phyloP scores from a whole-genome alignment of 2,797 vertebrate species.

The Halcyon chelicuti region DNA sequence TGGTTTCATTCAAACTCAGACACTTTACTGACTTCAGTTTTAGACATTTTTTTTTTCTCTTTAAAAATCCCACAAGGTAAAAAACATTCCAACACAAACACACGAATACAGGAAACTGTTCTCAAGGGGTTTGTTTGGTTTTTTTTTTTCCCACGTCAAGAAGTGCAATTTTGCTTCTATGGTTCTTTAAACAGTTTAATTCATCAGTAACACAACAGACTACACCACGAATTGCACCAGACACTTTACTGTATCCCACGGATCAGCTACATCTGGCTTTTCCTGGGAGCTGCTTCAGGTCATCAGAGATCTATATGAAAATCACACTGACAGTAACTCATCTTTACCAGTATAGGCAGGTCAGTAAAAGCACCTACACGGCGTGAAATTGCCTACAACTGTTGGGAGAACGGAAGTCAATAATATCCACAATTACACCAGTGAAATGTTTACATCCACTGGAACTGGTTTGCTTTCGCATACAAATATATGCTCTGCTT shows the following conservation, averaged over 20 bases:
- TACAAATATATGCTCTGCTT: not conserved
- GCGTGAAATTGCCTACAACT: slow-evolving; percentile 3
- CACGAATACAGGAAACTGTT: not conserved
- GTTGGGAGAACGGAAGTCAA: slow-evolving; percentile 18
- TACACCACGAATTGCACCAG: slow-evolving; percentile 17
- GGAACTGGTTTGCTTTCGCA: slow-evolving; percentile 25
- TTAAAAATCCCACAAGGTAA: not conserved
- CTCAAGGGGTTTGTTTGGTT: not conserved
- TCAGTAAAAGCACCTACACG: slow-evolving; percentile 46
- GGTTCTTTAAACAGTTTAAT: slow-evolving; percentile 7
- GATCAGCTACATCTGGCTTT: not conserved
- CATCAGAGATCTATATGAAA: not conserved
- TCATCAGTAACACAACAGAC: not conserved
- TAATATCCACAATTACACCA: slow-evolving; percentile 4
- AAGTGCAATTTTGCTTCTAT: slow-evolving; percentile 22
- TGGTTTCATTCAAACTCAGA: not conserved
- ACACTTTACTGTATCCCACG: not conserved
- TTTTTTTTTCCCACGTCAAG: not conserved
- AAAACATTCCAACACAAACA: not conserved
- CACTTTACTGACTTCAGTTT: not conserved
- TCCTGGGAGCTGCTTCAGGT: not conserved
- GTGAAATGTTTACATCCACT: slow-evolving; percentile 40
- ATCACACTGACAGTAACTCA: not conserved
- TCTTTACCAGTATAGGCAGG: slow-evolving; percentile 9
- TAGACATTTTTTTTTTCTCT: not conserved